Conservation (phyloP, 1,140 invertebrate genomes). For the Phocides pigmalion region DNA sequence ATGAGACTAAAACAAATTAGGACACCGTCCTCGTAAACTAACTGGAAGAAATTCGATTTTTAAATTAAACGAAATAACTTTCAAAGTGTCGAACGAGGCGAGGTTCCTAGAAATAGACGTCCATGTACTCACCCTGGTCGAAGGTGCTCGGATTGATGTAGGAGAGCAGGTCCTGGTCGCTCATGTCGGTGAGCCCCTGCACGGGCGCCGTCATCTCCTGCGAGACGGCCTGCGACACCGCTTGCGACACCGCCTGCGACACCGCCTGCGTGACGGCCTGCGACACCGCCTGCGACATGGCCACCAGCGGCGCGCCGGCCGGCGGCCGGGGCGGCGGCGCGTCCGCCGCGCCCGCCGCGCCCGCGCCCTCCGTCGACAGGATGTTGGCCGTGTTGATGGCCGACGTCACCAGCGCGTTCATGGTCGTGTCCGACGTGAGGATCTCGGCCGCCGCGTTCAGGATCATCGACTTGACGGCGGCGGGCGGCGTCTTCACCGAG, state of each 20-base stretch:
- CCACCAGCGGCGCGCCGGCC: constrained; percentile 79
- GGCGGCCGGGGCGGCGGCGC: constrained; percentile 82
- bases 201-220: constrained; percentile 85
- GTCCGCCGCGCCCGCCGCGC: constrained; percentile 71
- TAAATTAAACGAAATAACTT: background rate
- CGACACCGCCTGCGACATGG: constrained; percentile 81
- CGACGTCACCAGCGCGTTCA: constrained; percentile 79
- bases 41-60: background rate
- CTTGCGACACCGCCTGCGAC: constrained; percentile 84
- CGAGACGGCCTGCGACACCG: constrained; percentile 62
- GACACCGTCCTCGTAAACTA: background rate
- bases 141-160: constrained; percentile 95
- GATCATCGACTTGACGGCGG: constrained; percentile 87
- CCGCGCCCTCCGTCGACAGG: constrained; percentile 66
- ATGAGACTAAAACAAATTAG: constrained; percentile 40
- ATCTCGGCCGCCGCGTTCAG: constrained; percentile 87
- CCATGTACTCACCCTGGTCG: constrained; percentile 88
- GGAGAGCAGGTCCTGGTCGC: constrained; percentile 92
- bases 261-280: constrained; percentile 85
- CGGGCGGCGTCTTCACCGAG: constrained; percentile 84
- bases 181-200: constrained; percentile 91
- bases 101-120: constrained; percentile 47
- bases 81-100: background rate
- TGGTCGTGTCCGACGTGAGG: constrained; percentile 83
- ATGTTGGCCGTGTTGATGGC: constrained; percentile 82